A percentile compares a stretch with the other conserved stretches of the same genome.
phyloP scores from a whole-genome alignment of 2,888 invertebrate species.

The Harpalus rufipes region DNA sequence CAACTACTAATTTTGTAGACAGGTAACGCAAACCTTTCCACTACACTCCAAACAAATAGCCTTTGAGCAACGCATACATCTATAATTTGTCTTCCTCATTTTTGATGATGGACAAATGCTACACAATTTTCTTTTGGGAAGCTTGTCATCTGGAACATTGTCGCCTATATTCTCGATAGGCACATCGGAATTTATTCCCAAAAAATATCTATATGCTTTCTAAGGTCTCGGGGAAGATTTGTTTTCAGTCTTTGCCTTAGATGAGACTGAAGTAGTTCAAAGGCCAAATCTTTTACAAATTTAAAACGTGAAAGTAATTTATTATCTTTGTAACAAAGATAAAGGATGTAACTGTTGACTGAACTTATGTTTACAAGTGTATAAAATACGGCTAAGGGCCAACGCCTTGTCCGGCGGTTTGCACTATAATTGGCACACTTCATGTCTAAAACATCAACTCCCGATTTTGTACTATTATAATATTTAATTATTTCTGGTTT shows the following conservation, averaged over 20 bases:
- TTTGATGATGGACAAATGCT: slow-evolving; percentile 5
- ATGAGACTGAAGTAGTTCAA: neutral
- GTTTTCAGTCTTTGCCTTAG: neutral
- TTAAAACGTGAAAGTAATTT: neutral
- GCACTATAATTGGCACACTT: slow-evolving; percentile 71
- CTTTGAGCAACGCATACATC: neutral
- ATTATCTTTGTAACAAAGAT: neutral
- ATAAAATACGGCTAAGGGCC: too few species aligned
- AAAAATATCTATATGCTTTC: too few species aligned
- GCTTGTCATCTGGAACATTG: slow-evolving; percentile 5
- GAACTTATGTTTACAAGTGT: slow-evolving; percentile 68
- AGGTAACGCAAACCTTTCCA: neutral
- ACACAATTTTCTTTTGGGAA: slow-evolving; percentile 58
- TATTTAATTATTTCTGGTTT: slow-evolving; percentile 70
- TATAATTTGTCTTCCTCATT: slow-evolving; percentile 30
- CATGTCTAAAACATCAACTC: slow-evolving; percentile 69
- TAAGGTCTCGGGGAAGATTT: neutral
- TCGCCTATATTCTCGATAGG: neutral
- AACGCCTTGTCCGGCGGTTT: too few species aligned
- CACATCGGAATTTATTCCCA: neutral
- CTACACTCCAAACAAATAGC: slow-evolving; percentile 5
- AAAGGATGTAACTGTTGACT: slow-evolving; percentile 62
- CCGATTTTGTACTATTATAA: slow-evolving; percentile 71
- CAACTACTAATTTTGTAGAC: too few species aligned
- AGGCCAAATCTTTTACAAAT: neutral